A percentile compares a stretch with the other conserved stretches of the same genome.
phyloP scores from a whole-genome alignment of 1,140 invertebrate genomes.

The Acromyrmex echinatior region DNA sequence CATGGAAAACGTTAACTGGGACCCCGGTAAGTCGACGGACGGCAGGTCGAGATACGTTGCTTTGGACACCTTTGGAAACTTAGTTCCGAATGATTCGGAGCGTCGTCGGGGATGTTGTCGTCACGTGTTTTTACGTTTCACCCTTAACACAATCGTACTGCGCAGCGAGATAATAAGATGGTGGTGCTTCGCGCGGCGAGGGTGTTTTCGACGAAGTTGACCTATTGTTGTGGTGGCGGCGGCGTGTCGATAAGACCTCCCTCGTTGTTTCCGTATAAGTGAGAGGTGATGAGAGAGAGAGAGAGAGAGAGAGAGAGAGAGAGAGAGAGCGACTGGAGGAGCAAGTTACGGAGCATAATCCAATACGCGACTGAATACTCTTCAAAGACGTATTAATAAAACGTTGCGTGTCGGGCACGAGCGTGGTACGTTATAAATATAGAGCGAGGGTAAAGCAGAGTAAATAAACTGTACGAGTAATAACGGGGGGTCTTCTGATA shows the following conservation, averaged over 20 bases:
- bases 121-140: conserved; percentile 15
- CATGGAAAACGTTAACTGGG: conserved; percentile 89
- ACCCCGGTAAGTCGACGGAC: conserved; percentile 87
- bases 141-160: not conserved
- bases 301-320: not conserved
- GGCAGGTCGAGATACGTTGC: not conserved
- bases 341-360: conserved; percentile 29
- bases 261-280: not conserved
- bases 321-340: not conserved
- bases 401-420: not conserved
- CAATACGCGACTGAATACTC: conserved; percentile 30
- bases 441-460: conserved; percentile 37
- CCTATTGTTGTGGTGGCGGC: not conserved
- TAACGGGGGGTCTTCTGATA: conserved; percentile 17
- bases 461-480: conserved; percentile 45
- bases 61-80: not conserved
- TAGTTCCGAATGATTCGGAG: not conserved
- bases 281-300: no score
- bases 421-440: conserved; percentile 52
- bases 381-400: conserved; percentile 57
- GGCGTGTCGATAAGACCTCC: not conserved
- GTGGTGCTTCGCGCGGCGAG: not conserved
- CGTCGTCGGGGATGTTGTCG: conserved; percentile 1
- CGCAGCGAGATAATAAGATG: not conserved
- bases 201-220: not conserved